Evolutionary conservation across 1,140 invertebrate genomes (phyloP).

Genomic region (Drosophila saltans): DNA sequence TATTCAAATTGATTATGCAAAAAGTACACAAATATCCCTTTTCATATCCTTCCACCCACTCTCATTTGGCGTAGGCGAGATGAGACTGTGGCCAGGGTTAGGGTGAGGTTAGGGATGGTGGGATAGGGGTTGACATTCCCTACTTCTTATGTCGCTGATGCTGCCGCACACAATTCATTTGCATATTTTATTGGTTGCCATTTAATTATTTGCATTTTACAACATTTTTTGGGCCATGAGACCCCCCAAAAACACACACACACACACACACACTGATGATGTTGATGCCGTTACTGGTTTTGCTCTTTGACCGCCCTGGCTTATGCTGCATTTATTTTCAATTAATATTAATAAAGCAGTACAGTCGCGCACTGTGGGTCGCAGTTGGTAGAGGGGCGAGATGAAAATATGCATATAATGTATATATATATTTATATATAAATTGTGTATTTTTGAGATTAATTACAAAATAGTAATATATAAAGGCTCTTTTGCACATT

Average conservation of each 20-base stretch:
- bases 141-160: constrained; percentile 35
- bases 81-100: neutral
- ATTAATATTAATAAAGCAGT: constrained; percentile 78
- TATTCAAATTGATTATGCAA: too few relatives aligned
- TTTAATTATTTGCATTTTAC: constrained; percentile 81
- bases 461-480: constrained; percentile 61
- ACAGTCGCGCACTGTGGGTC: neutral
- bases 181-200: constrained; percentile 79
- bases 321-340: constrained; percentile 80
- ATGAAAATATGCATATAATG: neutral
- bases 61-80: neutral
- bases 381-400: neutral
- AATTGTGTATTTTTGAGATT: constrained; percentile 54
- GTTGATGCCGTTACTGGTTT: constrained; percentile 12
- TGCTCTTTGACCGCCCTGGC: constrained; percentile 59
- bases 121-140: neutral
- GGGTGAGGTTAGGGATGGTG: neutral
- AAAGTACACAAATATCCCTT: too few relatives aligned
- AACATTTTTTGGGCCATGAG: constrained; percentile 50
- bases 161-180: constrained; percentile 62
- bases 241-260: too few relatives aligned
- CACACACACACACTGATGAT: too few relatives aligned
- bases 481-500: constrained; percentile 25
- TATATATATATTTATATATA: neutral
- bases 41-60: neutral